Conservation (phyloP, 2,888 invertebrate genomes). For the Hirtodrosophila alboralis region DNA sequence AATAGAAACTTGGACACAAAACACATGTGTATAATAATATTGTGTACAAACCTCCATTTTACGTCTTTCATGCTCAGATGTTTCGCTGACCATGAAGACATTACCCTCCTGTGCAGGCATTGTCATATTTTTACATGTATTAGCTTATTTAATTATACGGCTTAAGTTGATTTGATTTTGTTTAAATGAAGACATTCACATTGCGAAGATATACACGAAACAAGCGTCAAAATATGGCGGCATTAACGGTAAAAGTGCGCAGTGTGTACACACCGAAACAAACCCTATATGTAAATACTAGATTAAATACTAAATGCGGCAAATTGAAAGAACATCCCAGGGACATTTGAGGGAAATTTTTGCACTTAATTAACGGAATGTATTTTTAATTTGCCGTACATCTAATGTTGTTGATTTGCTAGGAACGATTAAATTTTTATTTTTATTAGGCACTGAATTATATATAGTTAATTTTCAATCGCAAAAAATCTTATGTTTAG, state of each 20-base stretch:
- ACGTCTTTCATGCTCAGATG: slow-evolving; percentile 22
- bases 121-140: slow-evolving; percentile 20
- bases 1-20: background rate
- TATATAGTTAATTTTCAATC: too few species aligned
- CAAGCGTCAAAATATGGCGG: slow-evolving; percentile 39
- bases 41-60: slow-evolving; percentile 36
- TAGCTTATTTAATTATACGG: background rate
- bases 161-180: background rate
- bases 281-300: too few species aligned
- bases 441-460: too few species aligned
- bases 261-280: slow-evolving; percentile 15
- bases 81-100: slow-evolving; percentile 28
- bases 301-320: too few species aligned
- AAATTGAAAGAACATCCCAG: too few species aligned
- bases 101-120: slow-evolving; percentile 9
- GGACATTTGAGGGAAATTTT: too few species aligned
- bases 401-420: too few species aligned
- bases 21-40: background rate
- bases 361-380: too few species aligned
- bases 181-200: slow-evolving; percentile 2
- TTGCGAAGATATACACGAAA: slow-evolving; percentile 10
- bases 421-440: too few species aligned
- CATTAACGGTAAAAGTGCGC: slow-evolving; percentile 39
- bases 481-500: too few species aligned
- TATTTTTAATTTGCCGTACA: too few species aligned